phyloP scores from a whole-genome alignment of 2,888 invertebrate species.

The Cylindroiulus punctatus region DNA sequence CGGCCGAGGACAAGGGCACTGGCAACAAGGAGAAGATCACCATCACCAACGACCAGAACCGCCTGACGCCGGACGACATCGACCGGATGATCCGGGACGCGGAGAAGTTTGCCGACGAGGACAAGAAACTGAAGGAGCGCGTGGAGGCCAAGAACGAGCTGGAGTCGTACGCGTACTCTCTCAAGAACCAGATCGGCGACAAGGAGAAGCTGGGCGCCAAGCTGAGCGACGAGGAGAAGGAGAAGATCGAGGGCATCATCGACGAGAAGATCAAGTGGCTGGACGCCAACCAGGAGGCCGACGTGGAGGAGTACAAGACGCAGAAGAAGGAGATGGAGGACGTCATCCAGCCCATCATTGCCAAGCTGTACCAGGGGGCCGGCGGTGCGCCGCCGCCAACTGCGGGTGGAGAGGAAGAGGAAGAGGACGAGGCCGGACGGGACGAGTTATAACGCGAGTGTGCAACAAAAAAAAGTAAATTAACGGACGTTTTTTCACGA shows the following conservation, averaged over 20 bases:
- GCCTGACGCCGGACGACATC: constrained; percentile 96
- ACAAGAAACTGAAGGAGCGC: constrained; percentile 94
- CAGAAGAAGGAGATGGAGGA: constrained; percentile 95
- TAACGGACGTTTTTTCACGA: background rate
- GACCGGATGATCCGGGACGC: constrained; percentile 99
- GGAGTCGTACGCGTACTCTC: constrained; percentile 95
- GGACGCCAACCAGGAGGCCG: constrained; percentile 93
- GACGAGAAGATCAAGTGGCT: constrained; percentile 98
- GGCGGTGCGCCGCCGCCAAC: constrained; percentile 71
- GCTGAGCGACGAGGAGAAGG: constrained; percentile 86
- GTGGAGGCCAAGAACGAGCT: constrained; percentile 97
- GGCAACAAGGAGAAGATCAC: constrained; percentile 99
- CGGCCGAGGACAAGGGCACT: constrained; percentile 99
- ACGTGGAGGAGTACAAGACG: constrained; percentile 89
- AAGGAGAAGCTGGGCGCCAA: constrained; percentile 97
- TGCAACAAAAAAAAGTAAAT: background rate
- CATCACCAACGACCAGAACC: constrained; percentile 98
- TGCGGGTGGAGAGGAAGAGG: constrained; percentile 74
- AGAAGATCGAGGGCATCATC: constrained; percentile 92
- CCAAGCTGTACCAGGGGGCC: constrained; percentile 84
- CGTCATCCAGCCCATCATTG: constrained; percentile 95
- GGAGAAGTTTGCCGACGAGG: constrained; percentile 98
- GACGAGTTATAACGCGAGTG: constrained; percentile 57
- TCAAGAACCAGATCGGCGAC: constrained; percentile 95
- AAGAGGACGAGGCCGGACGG: constrained; percentile 65